Base-by-base conservation (phyloP, 1,140 invertebrate genomes). In the Aphidius gifuensis region DNA sequence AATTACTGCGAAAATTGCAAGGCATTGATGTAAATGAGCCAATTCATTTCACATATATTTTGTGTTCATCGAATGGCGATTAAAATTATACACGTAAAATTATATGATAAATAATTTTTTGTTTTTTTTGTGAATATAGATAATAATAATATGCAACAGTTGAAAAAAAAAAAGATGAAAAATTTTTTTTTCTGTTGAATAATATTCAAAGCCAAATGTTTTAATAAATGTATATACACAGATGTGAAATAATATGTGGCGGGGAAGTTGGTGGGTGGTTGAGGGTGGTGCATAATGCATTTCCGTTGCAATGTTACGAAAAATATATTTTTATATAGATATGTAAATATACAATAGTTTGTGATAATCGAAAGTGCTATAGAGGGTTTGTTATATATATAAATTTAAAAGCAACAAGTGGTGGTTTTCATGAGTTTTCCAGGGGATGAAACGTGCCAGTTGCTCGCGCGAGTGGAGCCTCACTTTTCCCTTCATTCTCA, bases 341-440 rank as follows among this genome's bases (percentile, higher is more conserved):
- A 32, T 32, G 23, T 32, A 32, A 32, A 32, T 32, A 32, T 32
- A 32, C 4, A 32, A 32, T 32, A 32, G 23, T 32, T 32, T 32
- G 23, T 32, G 23, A 32, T 32, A 32, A 32, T 32, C 23, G 23
- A 32, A 32, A 32, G 23, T 32, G 23, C 23, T 4, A 16, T 16
- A 32, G 23, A 32, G 23, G 23, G 23, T 32, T 32, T 32, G 23
- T 32, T 32, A 32, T 32, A 32, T 32, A 32, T 32, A 32, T 32
- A 32, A 32, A 32, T 32, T 32, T 53, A 65, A 74, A 75, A 60
- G 79, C 79, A 81, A 81, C 79, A 81, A 81, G 79, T 81, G 79
- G 79, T 71, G 75, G 77, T 80, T 81, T 81, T 81, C 79, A 80
- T 77, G 77, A 77, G 70, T 80, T 81, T 81, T 81, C 75, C 75